Evolutionary conservation across 37 sponge, comb jelly and placozoan genomes (phyloP), one percentile per base, ranked within the genome.

Genomic region (Sycon ciliatum): DNA sequence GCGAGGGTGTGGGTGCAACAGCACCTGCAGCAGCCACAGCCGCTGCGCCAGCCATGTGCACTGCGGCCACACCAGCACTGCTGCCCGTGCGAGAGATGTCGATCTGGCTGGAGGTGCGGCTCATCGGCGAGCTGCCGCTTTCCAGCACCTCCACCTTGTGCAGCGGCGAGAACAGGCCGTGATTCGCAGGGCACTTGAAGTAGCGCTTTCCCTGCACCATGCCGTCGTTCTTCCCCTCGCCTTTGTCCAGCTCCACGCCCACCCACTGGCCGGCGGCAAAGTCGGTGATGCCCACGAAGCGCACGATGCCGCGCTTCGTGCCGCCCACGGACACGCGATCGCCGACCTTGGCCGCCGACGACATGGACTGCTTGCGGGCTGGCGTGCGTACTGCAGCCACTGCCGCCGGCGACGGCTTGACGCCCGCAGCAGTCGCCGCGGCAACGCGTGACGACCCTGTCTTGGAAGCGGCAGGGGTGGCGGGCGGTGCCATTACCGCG

Each of bases 241-340:
- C 78, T 22, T 88, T 86, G 53, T 95, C 89, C 34, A 88, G 73
- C 73, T 91, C 92, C 4, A 95, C 68, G 36, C 97, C 97, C 4
- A 78, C 89, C 89, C 86, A 95, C 27, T 28, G 11, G 7, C 79
- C 77, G n/a, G 67, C 39, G 9, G 79, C 79, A 58, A 78, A 78
- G 23, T 78, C 60, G 2, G 79, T 73, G 55, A 23, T 65, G 3
- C 79, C 79, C 16, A 49, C 74, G 57, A 73, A 78, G 34, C 39
- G 28, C 32, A 78, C 42, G 5, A 30, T 78, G 16, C 79, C 79
- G 5, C 26, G 32, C 81, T 85, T 95, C 2, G 33, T 56, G 49
- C 81, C 86, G 37, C 80, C 78, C 22, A 87, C 88, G n/a, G 85
- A 35, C 3, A 88, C 82, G 6, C 53, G 63, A 46, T 88, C 89